Evolutionary conservation across 2,888 invertebrate species (phyloP).

Genomic region (Sclerodermus sp.): DNA sequence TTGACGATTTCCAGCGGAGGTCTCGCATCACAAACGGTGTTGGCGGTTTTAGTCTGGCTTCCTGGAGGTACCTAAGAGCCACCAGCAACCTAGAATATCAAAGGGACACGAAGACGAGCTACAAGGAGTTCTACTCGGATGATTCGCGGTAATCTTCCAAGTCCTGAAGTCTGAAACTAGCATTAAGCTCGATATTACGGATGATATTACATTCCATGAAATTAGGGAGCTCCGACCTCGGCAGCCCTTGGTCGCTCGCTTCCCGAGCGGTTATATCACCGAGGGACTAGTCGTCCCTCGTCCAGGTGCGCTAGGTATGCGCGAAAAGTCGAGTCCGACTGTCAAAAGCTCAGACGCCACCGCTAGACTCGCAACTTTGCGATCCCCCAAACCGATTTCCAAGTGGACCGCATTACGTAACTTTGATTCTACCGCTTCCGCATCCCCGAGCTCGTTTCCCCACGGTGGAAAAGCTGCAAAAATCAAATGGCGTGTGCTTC

Average conservation of each 20-base stretch:
- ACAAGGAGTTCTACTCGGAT: slow-evolving; percentile 9
- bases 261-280: not conserved
- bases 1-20: too few relatives aligned
- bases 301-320: not conserved
- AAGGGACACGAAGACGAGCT: slow-evolving; percentile 3
- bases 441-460: too few relatives aligned
- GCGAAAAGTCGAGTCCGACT: not conserved
- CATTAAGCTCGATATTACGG: not conserved
- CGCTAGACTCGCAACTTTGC: not conserved
- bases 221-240: not conserved
- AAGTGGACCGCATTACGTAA: not conserved
- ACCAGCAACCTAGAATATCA: not conserved
- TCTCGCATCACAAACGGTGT: not conserved
- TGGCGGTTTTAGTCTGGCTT: not conserved
- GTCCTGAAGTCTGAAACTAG: slow-evolving; percentile 1
- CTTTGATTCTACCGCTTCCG: too few relatives aligned
- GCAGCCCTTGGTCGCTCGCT: not conserved
- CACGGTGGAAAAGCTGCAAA: slow-evolving; percentile 12
- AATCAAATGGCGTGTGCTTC: too few relatives aligned
- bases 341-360: not conserved
- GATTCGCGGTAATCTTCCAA: slow-evolving; percentile 20
- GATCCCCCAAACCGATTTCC: not conserved
- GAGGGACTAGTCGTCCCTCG: not conserved
- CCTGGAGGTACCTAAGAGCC: not conserved
- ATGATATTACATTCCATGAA: not conserved